A percentile compares a stretch with the other conserved stretches of the same genome.
Evolutionary conservation across 2,113 vertebrate genomes (phyloP).

Genomic region (Channa maculata): DNA sequence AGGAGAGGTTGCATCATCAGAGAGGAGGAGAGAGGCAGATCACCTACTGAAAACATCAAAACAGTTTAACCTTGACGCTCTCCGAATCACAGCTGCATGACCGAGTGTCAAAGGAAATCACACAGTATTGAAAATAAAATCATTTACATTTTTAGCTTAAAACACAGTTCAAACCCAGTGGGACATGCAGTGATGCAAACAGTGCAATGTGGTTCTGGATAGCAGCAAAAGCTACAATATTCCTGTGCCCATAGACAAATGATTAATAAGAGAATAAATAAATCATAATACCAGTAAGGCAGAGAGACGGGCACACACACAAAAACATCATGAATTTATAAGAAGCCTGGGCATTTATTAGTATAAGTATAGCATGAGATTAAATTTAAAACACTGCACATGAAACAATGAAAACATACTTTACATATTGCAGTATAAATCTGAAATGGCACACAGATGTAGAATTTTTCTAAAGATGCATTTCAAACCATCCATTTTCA

Average conservation of each 20-base stretch:
- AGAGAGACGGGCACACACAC: neutral
- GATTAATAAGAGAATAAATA: conserved; percentile 25
- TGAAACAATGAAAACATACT: neutral
- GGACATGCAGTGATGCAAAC: neutral
- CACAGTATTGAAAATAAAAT: conserved; percentile 40
- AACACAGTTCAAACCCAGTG: conserved; percentile 18
- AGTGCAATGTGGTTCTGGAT: neutral
- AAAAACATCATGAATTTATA: conserved; percentile 11
- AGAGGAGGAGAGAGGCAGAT: conserved; percentile 46
- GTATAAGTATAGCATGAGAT: conserved; percentile 1
- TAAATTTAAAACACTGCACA: conserved; percentile 5
- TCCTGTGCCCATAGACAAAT: neutral
- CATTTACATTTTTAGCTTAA: conserved; percentile 30
- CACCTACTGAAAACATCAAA: conserved; percentile 72
- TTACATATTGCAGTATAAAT: neutral
- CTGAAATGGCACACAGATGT: conserved; percentile 26
- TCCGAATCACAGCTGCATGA: conserved; percentile 43
- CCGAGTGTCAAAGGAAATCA: conserved; percentile 39
- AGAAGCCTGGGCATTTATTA: conserved; percentile 8
- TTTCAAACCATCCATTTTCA: conserved; percentile 32
- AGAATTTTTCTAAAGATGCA: conserved; percentile 45
- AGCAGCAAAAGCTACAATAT: neutral
- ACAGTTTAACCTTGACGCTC: conserved; percentile 73
- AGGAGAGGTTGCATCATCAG: conserved; percentile 73
- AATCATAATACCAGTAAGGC: conserved; percentile 6